A percentile compares a stretch with the other conserved stretches of the same genome.
These are phyloP conservation scores for Dioctria rufipes DNA, from an alignment of 2,888 invertebrate species.

Conservation along the genomic window DNA sequence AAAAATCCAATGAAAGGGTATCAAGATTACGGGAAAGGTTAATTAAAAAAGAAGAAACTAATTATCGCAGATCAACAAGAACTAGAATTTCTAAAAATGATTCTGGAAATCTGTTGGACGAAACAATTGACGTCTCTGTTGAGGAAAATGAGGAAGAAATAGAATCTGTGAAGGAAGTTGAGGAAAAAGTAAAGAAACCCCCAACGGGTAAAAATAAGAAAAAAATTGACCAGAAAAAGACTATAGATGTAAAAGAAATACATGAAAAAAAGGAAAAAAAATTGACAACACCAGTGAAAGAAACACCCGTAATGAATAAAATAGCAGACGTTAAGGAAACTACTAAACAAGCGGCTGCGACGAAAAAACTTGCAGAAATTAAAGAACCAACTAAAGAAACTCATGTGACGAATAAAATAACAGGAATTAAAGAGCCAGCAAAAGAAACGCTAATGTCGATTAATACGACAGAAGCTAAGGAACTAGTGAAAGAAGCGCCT, in stretches of 20 bases:
- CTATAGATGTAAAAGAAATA: slow-evolving; percentile 70
- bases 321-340: slow-evolving; percentile 2
- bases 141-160: slow-evolving; percentile 57
- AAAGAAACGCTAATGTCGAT: too few relatives aligned
- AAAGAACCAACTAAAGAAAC: background rate
- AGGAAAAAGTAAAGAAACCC: slow-evolving; percentile 58
- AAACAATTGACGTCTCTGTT: slow-evolving; percentile 20
- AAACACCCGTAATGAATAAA: background rate
- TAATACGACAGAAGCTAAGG: too few relatives aligned
- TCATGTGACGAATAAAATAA: too few relatives aligned
- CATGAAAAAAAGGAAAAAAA: slow-evolving; percentile 64
- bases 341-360: background rate
- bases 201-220: slow-evolving; percentile 58
- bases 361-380: slow-evolving; percentile 9
- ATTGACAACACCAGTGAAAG: background rate
- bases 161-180: slow-evolving; percentile 37
- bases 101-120: slow-evolving; percentile 52
- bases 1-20: slow-evolving; percentile 75
- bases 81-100: slow-evolving; percentile 55
- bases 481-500: background rate
- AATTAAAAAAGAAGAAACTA: slow-evolving; percentile 67
- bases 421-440: too few relatives aligned
- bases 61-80: slow-evolving; percentile 66
- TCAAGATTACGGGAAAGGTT: slow-evolving; percentile 71
- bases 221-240: slow-evolving; percentile 39